Evolutionary conservation across 2,797 vertebrate species (phyloP).

Genomic region (Jordanella pulchra): DNA sequence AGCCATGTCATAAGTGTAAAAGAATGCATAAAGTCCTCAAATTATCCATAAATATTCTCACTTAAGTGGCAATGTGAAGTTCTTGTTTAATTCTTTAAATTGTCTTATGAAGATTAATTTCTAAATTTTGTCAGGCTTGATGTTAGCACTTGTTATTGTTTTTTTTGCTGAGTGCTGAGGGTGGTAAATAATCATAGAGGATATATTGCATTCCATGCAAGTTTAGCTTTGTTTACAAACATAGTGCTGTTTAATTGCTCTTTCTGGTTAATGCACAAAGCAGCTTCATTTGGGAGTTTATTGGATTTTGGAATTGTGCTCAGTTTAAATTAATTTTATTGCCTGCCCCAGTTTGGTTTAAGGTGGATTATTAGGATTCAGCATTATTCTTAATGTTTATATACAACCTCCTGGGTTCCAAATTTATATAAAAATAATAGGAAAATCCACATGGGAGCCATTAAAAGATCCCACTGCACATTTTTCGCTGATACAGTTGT

Average conservation of each 20-base stretch:
- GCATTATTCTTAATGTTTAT: slow-evolving; percentile 11
- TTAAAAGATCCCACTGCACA: background rate
- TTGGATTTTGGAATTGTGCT: slow-evolving; percentile 50
- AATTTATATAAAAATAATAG: background rate
- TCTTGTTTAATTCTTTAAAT: slow-evolving; percentile 26
- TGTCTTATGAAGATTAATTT: slow-evolving; percentile 66
- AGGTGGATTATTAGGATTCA: slow-evolving; percentile 36
- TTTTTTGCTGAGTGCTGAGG: slow-evolving; percentile 68
- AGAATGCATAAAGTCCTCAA: slow-evolving; percentile 50
- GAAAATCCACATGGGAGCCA: background rate
- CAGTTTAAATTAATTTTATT: slow-evolving; percentile 29
- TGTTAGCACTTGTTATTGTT: slow-evolving; percentile 76
- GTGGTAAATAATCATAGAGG: slow-evolving; percentile 73
- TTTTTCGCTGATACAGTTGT: background rate
- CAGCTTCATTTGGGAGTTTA: slow-evolving; percentile 40
- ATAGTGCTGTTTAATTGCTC: slow-evolving; percentile 69
- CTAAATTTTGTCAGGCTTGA: slow-evolving; percentile 70
- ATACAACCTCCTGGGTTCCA: background rate
- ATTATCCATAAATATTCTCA: slow-evolving; percentile 42
- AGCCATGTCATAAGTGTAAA: slow-evolving; percentile 55
- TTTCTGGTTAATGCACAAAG: slow-evolving; percentile 55
- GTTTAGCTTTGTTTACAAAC: slow-evolving; percentile 71
- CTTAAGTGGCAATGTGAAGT: slow-evolving; percentile 39
- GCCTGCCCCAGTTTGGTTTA: slow-evolving; percentile 30
- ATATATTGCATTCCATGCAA: slow-evolving; percentile 70